These are phyloP conservation scores for Vicugna pacos DNA, from an alignment of 2,113 vertebrate species.

Conservation along the genomic window DNA sequence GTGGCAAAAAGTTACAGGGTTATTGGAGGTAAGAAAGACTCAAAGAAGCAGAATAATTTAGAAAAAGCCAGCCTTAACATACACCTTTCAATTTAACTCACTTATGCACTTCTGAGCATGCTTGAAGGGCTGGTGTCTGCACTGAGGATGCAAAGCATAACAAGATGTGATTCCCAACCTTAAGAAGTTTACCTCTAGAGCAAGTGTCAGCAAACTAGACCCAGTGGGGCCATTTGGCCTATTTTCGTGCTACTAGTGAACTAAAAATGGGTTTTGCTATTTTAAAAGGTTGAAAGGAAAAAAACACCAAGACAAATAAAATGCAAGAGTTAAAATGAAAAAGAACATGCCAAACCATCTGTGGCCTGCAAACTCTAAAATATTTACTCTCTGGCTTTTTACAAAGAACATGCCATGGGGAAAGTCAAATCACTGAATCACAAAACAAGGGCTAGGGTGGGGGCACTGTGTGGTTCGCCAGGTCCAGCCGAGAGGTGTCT, in stretches of 20 bases:
- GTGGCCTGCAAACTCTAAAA: not conserved
- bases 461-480: not conserved
- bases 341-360: not conserved
- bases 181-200: not conserved
- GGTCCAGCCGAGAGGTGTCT: not conserved
- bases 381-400: not conserved
- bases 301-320: not conserved
- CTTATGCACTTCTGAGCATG: not conserved
- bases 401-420: not conserved
- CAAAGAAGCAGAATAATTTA: not conserved
- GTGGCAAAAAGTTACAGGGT: not conserved
- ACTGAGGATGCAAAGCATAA: not conserved
- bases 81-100: not conserved
- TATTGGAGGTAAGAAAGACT: not conserved
- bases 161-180: not conserved
- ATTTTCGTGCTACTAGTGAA: not conserved
- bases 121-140: not conserved
- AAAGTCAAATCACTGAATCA: not conserved
- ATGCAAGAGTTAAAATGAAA: not conserved
- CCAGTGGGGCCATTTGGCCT: not conserved
- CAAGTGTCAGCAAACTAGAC: not conserved
- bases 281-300: slow-evolving; percentile 15
- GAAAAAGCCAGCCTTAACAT: not conserved
- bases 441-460: not conserved
- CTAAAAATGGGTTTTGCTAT: not conserved